A percentile compares a stretch with the other conserved stretches of the same genome.
phyloP scores from a whole-genome alignment of 2,797 vertebrate genomes.

The Amblyraja radiata region DNA sequence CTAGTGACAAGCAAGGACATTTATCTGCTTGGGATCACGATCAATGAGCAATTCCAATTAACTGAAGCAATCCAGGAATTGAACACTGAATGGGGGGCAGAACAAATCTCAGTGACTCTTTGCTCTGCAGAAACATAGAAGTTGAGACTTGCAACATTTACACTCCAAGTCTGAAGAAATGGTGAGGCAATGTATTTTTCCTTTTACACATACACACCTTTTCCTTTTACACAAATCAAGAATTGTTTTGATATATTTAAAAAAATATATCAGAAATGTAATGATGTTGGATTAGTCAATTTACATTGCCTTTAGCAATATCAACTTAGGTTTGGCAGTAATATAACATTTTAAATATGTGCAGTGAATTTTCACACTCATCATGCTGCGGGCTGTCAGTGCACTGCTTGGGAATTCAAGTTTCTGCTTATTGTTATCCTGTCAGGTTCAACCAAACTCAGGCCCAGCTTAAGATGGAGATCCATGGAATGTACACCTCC shows the following conservation, averaged over 20 bases:
- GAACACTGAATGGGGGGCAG: neutral
- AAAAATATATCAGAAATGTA: neutral
- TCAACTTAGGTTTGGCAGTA: conserved; percentile 12
- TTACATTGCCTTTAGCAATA: conserved; percentile 24
- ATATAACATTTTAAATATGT: conserved; percentile 26
- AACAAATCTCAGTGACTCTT: neutral
- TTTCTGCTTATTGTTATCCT: neutral
- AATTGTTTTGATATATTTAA: neutral
- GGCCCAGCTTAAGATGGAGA: neutral
- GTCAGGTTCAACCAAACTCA: neutral
- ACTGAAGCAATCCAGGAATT: conserved; percentile 16
- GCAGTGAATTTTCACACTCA: conserved; percentile 31
- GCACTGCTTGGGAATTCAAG: neutral
- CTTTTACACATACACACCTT: neutral
- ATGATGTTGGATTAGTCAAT: neutral
- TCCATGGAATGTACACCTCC: neutral
- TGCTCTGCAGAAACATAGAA: neutral
- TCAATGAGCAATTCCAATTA: neutral
- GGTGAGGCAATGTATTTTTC: neutral
- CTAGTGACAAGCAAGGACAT: neutral
- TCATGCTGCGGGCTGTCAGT: neutral
- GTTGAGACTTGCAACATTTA: conserved; percentile 14
- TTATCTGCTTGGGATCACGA: neutral
- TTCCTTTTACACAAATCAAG: neutral
- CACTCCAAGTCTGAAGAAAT: conserved; percentile 2